Conservation (phyloP, 2,888 invertebrate species). For the Drosophila affinis region DNA sequence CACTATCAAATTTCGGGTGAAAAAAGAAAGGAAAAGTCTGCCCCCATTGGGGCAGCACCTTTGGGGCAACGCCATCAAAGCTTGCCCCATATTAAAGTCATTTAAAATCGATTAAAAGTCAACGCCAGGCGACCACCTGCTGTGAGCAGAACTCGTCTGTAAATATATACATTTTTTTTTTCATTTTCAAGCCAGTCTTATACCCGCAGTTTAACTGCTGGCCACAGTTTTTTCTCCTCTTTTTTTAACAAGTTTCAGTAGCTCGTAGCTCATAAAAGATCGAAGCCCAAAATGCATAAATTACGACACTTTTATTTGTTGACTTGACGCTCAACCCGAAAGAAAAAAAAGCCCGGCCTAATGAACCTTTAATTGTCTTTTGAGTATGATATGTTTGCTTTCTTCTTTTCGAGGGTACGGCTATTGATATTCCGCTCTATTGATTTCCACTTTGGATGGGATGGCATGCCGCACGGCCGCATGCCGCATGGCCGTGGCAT, state of each 20-base stretch:
- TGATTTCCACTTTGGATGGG: constrained; percentile 27
- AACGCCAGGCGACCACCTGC: constrained; percentile 65
- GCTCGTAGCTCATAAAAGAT: constrained; percentile 40
- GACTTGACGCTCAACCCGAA: constrained; percentile 17
- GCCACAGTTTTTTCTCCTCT: constrained; percentile 54
- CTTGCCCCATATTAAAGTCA: constrained; percentile 50
- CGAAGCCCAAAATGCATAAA: constrained; percentile 30
- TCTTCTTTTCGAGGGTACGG: constrained; percentile 8
- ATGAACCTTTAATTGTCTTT: constrained; percentile 40
- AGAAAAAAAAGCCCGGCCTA: constrained; percentile 21
- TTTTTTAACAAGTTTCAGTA: constrained; percentile 71
- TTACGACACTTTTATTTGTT: constrained; percentile 7
- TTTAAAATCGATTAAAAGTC: constrained; percentile 78
- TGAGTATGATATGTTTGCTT: constrained; percentile 21
- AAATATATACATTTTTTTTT: constrained; percentile 11
- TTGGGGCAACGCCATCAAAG: constrained; percentile 18
- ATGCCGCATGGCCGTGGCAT: constrained; percentile 30
- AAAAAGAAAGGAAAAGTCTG: background rate
- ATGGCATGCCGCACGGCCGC: constrained; percentile 12
- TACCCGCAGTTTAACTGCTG: constrained; percentile 53
- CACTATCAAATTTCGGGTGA: background rate
- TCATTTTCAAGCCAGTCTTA: constrained; percentile 10
- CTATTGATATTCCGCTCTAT: constrained; percentile 24
- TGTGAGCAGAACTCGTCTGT: constrained; percentile 31
- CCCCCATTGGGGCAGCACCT: constrained; percentile 28